Evolutionary conservation across 2,888 invertebrate genomes (phyloP), one percentile per base, ranked within the genome.

Genomic region (Sinotaia quadrata): DNA sequence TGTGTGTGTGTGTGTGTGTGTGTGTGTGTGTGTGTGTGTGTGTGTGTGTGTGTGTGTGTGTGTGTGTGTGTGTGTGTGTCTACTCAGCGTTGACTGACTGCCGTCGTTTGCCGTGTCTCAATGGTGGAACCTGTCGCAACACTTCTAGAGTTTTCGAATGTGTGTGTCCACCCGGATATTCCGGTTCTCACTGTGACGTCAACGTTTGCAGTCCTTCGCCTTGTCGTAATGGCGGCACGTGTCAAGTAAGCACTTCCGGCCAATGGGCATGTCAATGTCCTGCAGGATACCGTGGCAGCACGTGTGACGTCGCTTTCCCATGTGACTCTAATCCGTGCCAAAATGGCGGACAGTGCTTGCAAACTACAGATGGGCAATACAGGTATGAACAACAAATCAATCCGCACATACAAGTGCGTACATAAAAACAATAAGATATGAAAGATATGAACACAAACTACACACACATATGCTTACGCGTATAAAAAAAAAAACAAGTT

Each of bases 111-210:
- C 75, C 75, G n/a, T 82, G 81, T 49, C 29, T 51, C 15, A 81
- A 83, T 72, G 75, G 75, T 33, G 82, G 81, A n/a, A 65, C 58
- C n/a, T 83, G 83, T 54, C 60, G n/a, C 12, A 75, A 69, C 54
- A 34, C 67, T 7, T n/a, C 31, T 10, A 71, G 69, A 18, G 68
- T 75, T 31, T 76, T 71, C 59, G 57, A 59, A 29, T 84, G 84
- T 34, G 57, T 58, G 15, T 84, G 84, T 69, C 78, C 75, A 1
- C 47, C 44, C 0, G 75, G 73, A 33, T 75, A 63, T 61, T 76
- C 70, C 24, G 80, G 80, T 27, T n/a, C 63, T 4, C 60, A 67
- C 29, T 80, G 80, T 52, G 72, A 78, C 59, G 34, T 51, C 10
- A 73, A 81, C 65, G 70, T 69, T 10, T 81, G 81, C 24, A 15